phyloP scores from a whole-genome alignment of 2,113 vertebrate species.

The Xiphophorus hellerii region DNA sequence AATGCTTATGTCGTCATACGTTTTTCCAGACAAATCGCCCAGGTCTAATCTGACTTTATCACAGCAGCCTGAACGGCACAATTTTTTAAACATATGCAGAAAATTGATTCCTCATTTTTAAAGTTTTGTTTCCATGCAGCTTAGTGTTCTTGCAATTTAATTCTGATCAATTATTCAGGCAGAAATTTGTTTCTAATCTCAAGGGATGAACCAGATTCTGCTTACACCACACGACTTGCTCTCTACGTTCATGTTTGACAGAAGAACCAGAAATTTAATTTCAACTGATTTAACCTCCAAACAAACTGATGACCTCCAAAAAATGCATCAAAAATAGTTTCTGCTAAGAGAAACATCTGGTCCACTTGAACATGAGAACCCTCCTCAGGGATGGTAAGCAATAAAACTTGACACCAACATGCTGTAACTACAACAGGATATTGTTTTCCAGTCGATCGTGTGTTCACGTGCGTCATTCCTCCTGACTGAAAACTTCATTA shows the following conservation, averaged over 20 bases:
- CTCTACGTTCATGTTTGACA: not conserved
- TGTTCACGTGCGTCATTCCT: conserved; percentile 10
- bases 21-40: too few species aligned
- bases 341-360: conserved; percentile 6
- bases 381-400: conserved; percentile 24
- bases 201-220: too few species aligned
- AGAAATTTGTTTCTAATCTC: too few species aligned
- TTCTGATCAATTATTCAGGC: too few species aligned
- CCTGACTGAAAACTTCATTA: conserved; percentile 41
- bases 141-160: too few species aligned
- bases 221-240: too few species aligned
- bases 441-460: conserved; percentile 28
- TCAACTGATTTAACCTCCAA: not conserved
- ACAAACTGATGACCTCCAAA: not conserved
- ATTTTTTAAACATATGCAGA: too few species aligned
- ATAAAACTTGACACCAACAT: conserved; percentile 25
- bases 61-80: too few species aligned
- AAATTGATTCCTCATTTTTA: too few species aligned
- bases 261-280: not conserved
- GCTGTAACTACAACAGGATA: conserved; percentile 24
- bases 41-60: too few species aligned
- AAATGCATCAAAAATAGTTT: not conserved
- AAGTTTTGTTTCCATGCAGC: too few species aligned
- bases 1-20: too few species aligned
- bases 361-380: not conserved